Evolutionary conservation across 2,888 invertebrate species (phyloP).

Genomic region (Pocota personata): DNA sequence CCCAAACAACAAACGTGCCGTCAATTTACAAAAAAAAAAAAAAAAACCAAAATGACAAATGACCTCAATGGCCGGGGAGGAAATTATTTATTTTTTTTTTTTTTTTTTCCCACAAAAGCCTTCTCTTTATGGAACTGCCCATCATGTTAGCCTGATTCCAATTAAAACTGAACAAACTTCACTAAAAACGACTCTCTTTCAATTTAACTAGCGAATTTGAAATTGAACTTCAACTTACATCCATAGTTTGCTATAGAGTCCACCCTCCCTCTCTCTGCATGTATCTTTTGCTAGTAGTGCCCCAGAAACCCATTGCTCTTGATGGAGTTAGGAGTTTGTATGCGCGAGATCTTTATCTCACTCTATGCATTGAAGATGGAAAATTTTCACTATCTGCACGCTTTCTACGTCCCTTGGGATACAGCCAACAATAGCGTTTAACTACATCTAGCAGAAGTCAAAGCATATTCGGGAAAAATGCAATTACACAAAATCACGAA

Average conservation of each 20-base stretch:
- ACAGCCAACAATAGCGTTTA: constrained; percentile 13
- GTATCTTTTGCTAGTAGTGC: neutral
- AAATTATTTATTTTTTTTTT: too few relatives aligned
- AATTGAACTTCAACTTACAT: constrained; percentile 67
- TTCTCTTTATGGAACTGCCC: neutral
- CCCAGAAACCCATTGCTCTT: constrained; percentile 69
- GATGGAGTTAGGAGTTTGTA: constrained; percentile 38
- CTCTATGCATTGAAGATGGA: constrained; percentile 7
- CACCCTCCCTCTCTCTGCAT: neutral
- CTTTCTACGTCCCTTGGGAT: constrained; percentile 7
- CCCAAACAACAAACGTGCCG: constrained; percentile 38
- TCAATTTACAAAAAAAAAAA: constrained; percentile 18
- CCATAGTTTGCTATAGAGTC: neutral
- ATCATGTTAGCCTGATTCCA: constrained; percentile 42
- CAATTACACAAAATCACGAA: constrained; percentile 72
- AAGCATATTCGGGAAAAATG: constrained; percentile 39
- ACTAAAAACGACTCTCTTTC: constrained; percentile 2
- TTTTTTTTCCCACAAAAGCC: neutral
- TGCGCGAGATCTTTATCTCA: constrained; percentile 63
- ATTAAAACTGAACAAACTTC: constrained; percentile 49
- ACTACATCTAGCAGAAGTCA: constrained; percentile 21
- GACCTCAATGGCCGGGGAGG: constrained; percentile 23
- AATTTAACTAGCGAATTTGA: constrained; percentile 42
- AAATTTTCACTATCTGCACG: constrained; percentile 6
- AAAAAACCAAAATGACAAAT: constrained; percentile 35